Conservation (phyloP, 2,113 vertebrate species). For the Theristicus caerulescens region DNA sequence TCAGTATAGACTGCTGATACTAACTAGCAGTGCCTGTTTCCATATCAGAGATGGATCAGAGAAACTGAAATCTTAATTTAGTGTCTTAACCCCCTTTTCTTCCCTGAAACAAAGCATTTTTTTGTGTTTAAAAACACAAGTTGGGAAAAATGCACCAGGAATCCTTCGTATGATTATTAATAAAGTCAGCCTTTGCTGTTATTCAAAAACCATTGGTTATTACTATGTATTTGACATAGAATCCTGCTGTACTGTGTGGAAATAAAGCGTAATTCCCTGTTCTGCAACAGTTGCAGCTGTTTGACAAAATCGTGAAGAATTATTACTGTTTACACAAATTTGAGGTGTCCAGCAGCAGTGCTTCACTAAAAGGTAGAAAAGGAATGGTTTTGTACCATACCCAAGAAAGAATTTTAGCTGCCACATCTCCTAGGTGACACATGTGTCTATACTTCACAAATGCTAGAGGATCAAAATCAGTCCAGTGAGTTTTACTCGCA, state of each 20-base stretch:
- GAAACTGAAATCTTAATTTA: background rate
- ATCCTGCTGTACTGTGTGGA: background rate
- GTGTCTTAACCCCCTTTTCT: background rate
- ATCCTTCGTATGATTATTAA: background rate
- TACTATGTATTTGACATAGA: background rate
- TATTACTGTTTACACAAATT: background rate
- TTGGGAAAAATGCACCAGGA: background rate
- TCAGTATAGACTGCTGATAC: background rate
- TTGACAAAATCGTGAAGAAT: background rate
- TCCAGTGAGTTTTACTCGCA: background rate
- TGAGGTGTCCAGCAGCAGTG: background rate
- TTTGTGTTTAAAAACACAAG: background rate
- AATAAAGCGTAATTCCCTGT: background rate
- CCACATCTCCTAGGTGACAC: fast-evolving
- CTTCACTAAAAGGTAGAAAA: background rate
- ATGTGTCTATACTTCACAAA: background rate
- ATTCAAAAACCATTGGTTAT: background rate
- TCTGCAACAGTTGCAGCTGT: background rate
- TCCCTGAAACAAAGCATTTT: background rate
- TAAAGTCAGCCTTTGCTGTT: background rate
- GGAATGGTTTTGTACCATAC: background rate
- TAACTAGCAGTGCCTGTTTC: background rate
- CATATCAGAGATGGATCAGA: background rate
- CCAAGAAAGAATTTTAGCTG: background rate
- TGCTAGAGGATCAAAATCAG: background rate